A percentile compares a stretch with the other conserved stretches of the same genome.
phyloP scores from a whole-genome alignment of 2,797 vertebrate species.

The Pipistrellus nathusii region DNA sequence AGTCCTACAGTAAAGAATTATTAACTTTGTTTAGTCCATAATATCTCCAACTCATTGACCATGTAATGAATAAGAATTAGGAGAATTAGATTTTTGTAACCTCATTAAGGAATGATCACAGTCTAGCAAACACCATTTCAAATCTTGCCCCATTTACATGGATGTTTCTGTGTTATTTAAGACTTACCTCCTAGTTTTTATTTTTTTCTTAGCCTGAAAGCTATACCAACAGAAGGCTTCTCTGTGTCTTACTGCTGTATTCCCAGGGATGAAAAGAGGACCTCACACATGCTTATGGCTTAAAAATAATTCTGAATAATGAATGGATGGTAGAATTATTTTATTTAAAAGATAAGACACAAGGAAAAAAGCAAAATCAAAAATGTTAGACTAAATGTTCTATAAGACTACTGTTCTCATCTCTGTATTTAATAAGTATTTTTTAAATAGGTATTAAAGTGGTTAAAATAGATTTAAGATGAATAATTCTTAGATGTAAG shows the following conservation, averaged over 20 bases:
- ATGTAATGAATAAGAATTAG: neutral
- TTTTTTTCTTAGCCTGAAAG: neutral
- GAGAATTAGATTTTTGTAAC: neutral
- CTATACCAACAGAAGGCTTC: neutral
- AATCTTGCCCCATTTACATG: neutral
- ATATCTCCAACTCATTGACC: conserved; percentile 35
- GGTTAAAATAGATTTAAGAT: neutral
- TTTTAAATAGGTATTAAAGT: neutral
- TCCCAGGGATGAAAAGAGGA: neutral
- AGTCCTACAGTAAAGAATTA: neutral
- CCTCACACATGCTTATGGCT: neutral
- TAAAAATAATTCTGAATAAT: conserved; percentile 15
- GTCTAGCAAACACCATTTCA: neutral
- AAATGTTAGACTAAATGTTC: neutral
- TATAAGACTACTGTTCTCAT: neutral
- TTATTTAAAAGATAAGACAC: neutral
- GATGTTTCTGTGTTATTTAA: neutral
- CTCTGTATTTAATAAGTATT: neutral
- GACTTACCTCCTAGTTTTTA: neutral
- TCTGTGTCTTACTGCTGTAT: neutral
- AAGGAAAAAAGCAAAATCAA: neutral
- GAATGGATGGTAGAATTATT: neutral
- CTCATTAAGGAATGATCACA: neutral
- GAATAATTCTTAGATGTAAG: neutral
- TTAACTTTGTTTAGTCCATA: neutral